Percentiles rank a stretch among this genome's conserved stretches.
These are phyloP conservation scores for Hoplodrina blanda DNA, from an alignment of 2,888 invertebrate species.

Conservation along the genomic window DNA sequence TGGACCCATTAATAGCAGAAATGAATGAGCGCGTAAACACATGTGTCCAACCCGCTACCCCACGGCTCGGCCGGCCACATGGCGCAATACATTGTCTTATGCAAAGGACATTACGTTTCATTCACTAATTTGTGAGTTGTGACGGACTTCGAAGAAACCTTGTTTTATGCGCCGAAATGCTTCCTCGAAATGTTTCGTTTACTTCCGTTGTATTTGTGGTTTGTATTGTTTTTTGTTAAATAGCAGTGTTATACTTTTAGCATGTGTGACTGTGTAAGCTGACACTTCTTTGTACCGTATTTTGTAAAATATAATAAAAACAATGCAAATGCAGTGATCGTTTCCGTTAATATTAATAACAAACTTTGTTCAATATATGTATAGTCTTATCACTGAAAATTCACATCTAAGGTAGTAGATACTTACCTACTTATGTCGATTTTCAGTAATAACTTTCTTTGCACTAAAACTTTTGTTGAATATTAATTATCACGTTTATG, in stretches of 20 bases:
- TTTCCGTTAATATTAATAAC: not conserved
- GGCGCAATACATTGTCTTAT: slow-evolving; percentile 84
- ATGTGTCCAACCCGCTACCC: slow-evolving; percentile 81
- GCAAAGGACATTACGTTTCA: slow-evolving; percentile 85
- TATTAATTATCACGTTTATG: not conserved
- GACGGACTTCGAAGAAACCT: slow-evolving; percentile 82
- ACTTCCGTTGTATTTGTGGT: slow-evolving; percentile 65
- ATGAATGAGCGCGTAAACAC: slow-evolving; percentile 88
- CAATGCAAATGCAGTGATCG: not conserved
- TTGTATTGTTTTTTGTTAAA: slow-evolving; percentile 29
- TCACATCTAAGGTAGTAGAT: too few species aligned
- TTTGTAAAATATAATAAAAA: not conserved
- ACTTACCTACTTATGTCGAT: not conserved
- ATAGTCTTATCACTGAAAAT: too few species aligned
- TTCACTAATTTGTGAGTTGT: slow-evolving; percentile 80
- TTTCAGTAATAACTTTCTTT: not conserved
- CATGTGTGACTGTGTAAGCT: slow-evolving; percentile 24
- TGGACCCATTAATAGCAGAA: slow-evolving; percentile 88
- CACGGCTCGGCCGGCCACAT: slow-evolving; percentile 79
- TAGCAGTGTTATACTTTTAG: slow-evolving; percentile 23
- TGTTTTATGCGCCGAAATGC: slow-evolving; percentile 77
- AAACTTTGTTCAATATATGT: too few species aligned
- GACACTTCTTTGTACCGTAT: slow-evolving; percentile 10
- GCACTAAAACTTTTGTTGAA: not conserved
- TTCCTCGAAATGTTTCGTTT: slow-evolving; percentile 66